These are phyloP conservation scores for Eucidaris tribuloides DNA, from an alignment of 35 echinoderm and acorn worm species.

Conservation along the genomic window DNA sequence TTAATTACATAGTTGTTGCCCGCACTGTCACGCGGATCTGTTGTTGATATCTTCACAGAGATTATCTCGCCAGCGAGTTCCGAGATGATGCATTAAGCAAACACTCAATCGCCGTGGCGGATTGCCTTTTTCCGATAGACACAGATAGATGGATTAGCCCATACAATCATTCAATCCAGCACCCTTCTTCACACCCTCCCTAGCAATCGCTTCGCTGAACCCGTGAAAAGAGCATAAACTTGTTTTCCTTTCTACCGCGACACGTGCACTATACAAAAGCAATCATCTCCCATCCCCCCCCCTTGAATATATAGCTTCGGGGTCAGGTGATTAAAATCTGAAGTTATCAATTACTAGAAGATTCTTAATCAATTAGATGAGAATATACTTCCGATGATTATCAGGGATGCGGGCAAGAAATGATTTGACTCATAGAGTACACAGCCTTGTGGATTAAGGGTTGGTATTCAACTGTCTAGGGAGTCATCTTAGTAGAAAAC, in stretches of 20 bases:
- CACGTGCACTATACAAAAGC: background rate
- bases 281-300: background rate
- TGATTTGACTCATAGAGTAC: too few relatives aligned
- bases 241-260: conserved; percentile 6
- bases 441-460: too few relatives aligned
- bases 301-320: background rate
- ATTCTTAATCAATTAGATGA: conserved; percentile 21
- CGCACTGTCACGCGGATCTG: background rate
- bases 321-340: conserved; percentile 1
- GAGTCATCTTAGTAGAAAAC: too few relatives aligned
- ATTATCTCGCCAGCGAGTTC: conserved; percentile 1
- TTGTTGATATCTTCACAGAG: background rate
- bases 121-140: background rate
- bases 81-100: conserved; percentile 20
- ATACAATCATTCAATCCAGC: background rate
- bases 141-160: background rate
- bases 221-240: background rate
- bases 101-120: conserved; percentile 7
- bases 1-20: conserved; percentile 28
- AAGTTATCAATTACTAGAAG: conserved; percentile 1
- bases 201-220: background rate
- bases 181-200: background rate
- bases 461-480: too few relatives aligned
- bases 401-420: too few relatives aligned
- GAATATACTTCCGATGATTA: too few relatives aligned